phyloP scores from a whole-genome alignment of 2,113 vertebrate species.

The Chascanopsetta lugubris region DNA sequence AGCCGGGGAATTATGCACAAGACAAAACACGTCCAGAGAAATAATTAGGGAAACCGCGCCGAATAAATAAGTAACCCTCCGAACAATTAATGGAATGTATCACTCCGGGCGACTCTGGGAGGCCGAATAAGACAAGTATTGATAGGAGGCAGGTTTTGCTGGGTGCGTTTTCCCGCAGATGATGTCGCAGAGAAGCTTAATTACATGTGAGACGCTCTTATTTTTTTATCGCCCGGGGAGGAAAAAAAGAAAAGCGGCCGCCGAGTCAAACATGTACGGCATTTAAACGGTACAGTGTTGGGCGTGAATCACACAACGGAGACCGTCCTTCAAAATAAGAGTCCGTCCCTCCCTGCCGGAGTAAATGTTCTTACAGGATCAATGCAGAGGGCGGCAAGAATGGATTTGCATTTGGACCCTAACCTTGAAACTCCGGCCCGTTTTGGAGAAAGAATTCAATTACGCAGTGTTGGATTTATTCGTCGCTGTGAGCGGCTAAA shows the following conservation, averaged over 20 bases:
- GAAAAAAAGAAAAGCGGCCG: constrained; percentile 8
- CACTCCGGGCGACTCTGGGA: constrained; percentile 34
- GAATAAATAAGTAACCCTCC: constrained; percentile 69
- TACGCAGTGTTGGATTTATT: constrained; percentile 71
- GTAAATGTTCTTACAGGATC: constrained; percentile 33
- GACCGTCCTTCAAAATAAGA: constrained; percentile 11
- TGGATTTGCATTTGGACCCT: constrained; percentile 60
- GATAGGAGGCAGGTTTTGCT: constrained; percentile 31
- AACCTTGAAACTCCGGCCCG: constrained; percentile 71
- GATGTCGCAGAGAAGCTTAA: constrained; percentile 20
- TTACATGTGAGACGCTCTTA: constrained; percentile 30
- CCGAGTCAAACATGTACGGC: not conserved
- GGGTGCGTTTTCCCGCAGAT: constrained; percentile 2
- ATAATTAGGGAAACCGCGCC: constrained; percentile 71
- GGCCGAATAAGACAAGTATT: constrained; percentile 28
- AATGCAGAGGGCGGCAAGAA: constrained; percentile 51
- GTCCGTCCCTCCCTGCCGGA: constrained; percentile 10
- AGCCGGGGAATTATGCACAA: constrained; percentile 68
- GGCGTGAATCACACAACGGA: constrained; percentile 17
- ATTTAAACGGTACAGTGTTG: constrained; percentile 18
- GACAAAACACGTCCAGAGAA: constrained; percentile 74
- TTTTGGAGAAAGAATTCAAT: constrained; percentile 77
- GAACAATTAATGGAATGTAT: constrained; percentile 69
- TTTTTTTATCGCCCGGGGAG: not conserved
- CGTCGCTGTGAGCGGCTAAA: constrained; percentile 68